Base-by-base conservation (phyloP, 2,888 invertebrate genomes). In the Agrotis clavis region DNA sequence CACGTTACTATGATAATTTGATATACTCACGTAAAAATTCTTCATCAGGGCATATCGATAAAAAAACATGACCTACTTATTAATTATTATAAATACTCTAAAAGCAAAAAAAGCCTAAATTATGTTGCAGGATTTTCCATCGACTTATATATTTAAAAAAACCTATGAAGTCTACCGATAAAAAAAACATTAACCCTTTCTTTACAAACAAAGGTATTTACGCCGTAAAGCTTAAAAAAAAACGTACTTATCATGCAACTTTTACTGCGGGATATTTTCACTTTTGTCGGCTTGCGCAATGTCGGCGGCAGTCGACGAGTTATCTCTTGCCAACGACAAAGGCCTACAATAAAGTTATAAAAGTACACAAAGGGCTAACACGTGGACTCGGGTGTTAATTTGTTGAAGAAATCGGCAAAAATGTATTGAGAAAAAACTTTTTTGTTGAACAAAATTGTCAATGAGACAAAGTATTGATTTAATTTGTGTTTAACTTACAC, bases 241-340 rank as follows among this genome's bases (percentile, higher is more conserved):
- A 65, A 73, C 70, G 73, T 82, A 84, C 75, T 88, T 88, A 89
- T 88, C 83, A 84, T 53, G 63, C 84, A 86, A 92, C 92, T 94
- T 94, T 94, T 93, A 94, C 93, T 92, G 90, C 87, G 87, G 84
- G 87, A 79, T 77, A 92, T 90, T 95, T 94, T 95, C 95, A 95
- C 96, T 95, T 96, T 96, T 95, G 95, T 95, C 94, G 85, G 86
- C 91, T 94, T 94, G 92, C 92, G 94, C 92, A 94, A 94, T 11
- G 41, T 41, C 41, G 88, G 82, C 19, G 59, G 56, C 67, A 65
- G 62, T 69, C 77, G 75, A 73, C 84, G 84, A 81, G 86, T 87
- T 86, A 88, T 89, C 88, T 88, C 88, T 63, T 68, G 64, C 54
- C 41, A 77, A 83, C 83, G 82, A 88, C 88, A 90, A 91, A 89